These are phyloP conservation scores for Nomada flava DNA, from an alignment of 2,888 invertebrate species.

Conservation along the genomic window DNA sequence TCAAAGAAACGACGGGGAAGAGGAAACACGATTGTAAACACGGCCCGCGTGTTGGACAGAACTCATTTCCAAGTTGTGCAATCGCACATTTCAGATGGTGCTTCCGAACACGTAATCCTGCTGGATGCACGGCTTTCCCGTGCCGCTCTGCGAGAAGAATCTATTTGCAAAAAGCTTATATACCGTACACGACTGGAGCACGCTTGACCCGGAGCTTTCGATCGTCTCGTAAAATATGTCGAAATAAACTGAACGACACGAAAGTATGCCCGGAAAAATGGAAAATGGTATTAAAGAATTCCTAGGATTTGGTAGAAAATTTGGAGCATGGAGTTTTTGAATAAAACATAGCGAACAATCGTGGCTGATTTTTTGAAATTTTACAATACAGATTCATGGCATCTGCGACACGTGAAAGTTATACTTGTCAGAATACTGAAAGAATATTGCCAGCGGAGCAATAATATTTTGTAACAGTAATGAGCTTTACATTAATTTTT, in stretches of 20 bases:
- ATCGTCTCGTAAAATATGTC: constrained; percentile 34
- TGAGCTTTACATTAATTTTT: too few relatives aligned
- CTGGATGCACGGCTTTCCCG: constrained; percentile 12
- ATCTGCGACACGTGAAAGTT: too few relatives aligned
- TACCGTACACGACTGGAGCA: not conserved
- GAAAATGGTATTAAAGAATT: too few relatives aligned
- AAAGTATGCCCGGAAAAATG: not conserved
- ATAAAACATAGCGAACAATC: too few relatives aligned
- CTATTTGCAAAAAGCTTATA: constrained; percentile 48
- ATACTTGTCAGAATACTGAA: too few relatives aligned
- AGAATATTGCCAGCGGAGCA: too few relatives aligned
- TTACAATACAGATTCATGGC: too few relatives aligned
- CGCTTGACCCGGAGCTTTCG: constrained; percentile 24
- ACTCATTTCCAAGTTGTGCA: constrained; percentile 70
- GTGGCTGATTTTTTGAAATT: too few relatives aligned
- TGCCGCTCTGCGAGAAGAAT: constrained; percentile 19
- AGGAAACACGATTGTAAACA: constrained; percentile 43
- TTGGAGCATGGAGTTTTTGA: too few relatives aligned
- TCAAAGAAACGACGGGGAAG: constrained; percentile 26
- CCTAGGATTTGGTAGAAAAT: too few relatives aligned
- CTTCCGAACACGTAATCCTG: constrained; percentile 38
- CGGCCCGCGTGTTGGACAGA: constrained; percentile 40
- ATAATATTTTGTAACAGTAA: too few relatives aligned
- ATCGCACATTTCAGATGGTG: constrained; percentile 67
- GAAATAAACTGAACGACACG: not conserved